Evolutionary conservation across 2,888 invertebrate species (phyloP), one percentile per base, ranked within the genome.

Genomic region (Spodoptera littoralis): DNA sequence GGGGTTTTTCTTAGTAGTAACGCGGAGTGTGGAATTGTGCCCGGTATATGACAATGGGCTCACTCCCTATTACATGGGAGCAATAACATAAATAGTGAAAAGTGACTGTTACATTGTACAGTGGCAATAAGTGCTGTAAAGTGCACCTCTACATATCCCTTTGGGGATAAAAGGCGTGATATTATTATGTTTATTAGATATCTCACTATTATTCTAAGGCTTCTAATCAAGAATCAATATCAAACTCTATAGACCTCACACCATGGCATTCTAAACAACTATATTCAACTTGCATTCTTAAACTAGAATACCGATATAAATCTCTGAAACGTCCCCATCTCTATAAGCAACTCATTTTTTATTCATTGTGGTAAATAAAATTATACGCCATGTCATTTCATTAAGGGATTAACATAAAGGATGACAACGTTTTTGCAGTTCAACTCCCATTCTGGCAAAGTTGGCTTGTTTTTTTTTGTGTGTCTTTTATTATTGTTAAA

Each of bases 331-430:
- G 45, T 48, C 54, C 64, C 60, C 68, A 53, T 58, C 63, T 46
- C 53, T 65, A 60, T 52, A 27, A 62, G 27, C 50, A 56, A 53
- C 84, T 86, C 82, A 86, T 88, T 85, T 82, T 84, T 84, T 84
- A 88, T 88, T 87, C 86, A 88, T 87, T 80, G 77, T 72, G 65
- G 82, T 80, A 81, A 85, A 87, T 85, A 85, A 85, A 87, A 86
- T 86, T 87, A 86, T 86, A 75, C 84, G 73, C 75, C 81, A 79
- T 74, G 84, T 81, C 81, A 82, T 86, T 84, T 86, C 82, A 86
- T 86, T 84, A 84, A n/a, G 44, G 66, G 60, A 82, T 88, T 84
- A 79, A 72, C 83, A 81, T 83, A 84, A 80, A 74, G 74, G 70
- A 72, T 81, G 74, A 80, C 73, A 69, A 55, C 48, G 62, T 63